Evolutionary conservation across 2,888 invertebrate species (phyloP), one percentile per base, ranked within the genome.

Genomic region (Meiosimyza platycephala): DNA sequence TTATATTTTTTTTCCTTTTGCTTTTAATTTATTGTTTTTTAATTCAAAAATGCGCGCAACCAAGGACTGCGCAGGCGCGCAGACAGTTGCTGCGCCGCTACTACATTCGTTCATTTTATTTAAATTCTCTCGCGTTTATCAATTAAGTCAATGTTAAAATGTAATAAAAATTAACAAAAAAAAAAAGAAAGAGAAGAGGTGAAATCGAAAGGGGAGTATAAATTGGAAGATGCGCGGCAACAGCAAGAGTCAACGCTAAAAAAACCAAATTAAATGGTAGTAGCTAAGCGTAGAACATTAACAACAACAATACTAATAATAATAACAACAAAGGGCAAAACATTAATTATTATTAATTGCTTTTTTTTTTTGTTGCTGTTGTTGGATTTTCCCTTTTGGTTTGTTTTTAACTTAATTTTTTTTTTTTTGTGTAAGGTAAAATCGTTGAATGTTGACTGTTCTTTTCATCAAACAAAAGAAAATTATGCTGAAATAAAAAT

Each of bases 281-380:
- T 71, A 66, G 70, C 63, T 72, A 72, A 63, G 73, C 64, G 75
- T 78, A 70, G 59, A 28, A 28, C 28, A 28, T 3, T 51, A 78
- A 76, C 72, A 74, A 47, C 50, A 72, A 51, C 52, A 64, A 65
- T 69, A 72, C 72, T 71, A 74, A 74, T 71, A 59, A 75, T 74
- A 70, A 71, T 76, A 77, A 79, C 75, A 83, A 79, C 78, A 78
- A 6, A 11, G 82, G 79, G 80, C 81, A 83, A 83, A 83, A 81
- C 80, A 81, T 82, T 81, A 82, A 82, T 83, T 82, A 83, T 81
- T 84, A 79, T 80, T 80, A 79, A 79, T 81, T 81, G 80, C 78
- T 79, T 79, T 78, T 80, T 79, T 79, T 79, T 77, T 80, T 79
- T 78, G 74, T 77, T 75, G 74, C 73, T 69, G 18, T 67, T 28